Base-by-base conservation (phyloP, 2,113 vertebrate species). In the Lutjanus erythropterus region DNA sequence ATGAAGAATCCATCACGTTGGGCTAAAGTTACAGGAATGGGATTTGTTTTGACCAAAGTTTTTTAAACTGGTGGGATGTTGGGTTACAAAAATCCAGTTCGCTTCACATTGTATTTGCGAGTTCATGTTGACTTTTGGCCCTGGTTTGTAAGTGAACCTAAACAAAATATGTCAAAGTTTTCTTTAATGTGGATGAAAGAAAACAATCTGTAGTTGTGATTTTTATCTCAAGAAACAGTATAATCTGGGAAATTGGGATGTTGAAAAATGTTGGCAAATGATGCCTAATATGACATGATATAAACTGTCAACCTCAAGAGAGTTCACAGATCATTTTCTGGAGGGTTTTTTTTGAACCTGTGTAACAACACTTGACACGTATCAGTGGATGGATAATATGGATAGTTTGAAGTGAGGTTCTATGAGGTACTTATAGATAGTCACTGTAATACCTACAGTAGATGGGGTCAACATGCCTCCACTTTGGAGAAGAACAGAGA, bases 1-100 rank as follows among this genome's bases (percentile, higher is more conserved):
- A 39, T 47, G n/a, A 71, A 47, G 50, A 67, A 37, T 44, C 78
- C 6, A 6, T 73, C 53, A 41, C 41, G n/a, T n/a, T 58, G 7
- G 60, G 70, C 35, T 81, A 11, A 47, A 42, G 21, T 56, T 8
- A 56, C 46, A 14, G n/a, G 44, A 69, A 56, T 15, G 31, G 12
- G 31, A 67, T 65, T 39, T 23, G 53, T 66, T 71, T 67, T 42
- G 14, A 65, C 42, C 31, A n/a, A 11, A 71, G 25, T 23, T 27
- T n/a, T 64, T 8, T 10, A 5, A 75, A 10, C 27, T 39, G n/a
- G 37, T 31, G 3, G 49, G 41, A 50, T 19, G n/a, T 23, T 41
- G 8, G 23, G 53, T 58, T 11, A n/a, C 16, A 12, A 18, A 72
- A 56, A 37, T 12, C 19, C 5, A 42, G 18, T 66, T 35, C 53